phyloP scores from a whole-genome alignment of 2,888 invertebrate genomes.

The Lasioglossum pauxillum region DNA sequence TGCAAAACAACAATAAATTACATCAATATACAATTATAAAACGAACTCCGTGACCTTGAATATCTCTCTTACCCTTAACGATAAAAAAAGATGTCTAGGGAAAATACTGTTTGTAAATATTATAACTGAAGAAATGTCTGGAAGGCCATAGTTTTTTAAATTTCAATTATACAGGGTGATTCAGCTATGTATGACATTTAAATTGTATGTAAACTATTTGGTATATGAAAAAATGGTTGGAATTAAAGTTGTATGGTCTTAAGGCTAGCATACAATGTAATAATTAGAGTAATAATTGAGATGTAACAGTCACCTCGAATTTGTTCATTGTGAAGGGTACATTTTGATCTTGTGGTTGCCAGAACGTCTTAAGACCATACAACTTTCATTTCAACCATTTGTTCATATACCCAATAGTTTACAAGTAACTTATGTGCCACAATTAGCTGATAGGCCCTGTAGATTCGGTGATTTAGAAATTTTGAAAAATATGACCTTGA shows the following conservation, averaged over 20 bases:
- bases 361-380: neutral
- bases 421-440: neutral
- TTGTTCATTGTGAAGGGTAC: neutral
- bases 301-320: neutral
- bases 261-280: neutral
- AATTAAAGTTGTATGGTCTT: neutral
- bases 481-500: neutral
- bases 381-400: neutral
- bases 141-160: neutral
- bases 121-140: neutral
- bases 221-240: neutral
- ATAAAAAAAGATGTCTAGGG: neutral
- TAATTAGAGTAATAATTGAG: too few relatives aligned
- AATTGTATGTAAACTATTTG: neutral
- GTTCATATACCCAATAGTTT: neutral
- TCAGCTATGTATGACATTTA: neutral
- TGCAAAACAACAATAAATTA: constrained; percentile 79
- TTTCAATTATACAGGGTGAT: neutral
- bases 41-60: neutral
- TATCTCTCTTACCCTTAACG: neutral
- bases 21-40: neutral
- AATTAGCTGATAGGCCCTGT: neutral
- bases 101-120: neutral
- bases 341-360: neutral
- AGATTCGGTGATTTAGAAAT: neutral